Base-by-base conservation (phyloP, 2,888 invertebrate species). In the Zygaena filipendulae region DNA sequence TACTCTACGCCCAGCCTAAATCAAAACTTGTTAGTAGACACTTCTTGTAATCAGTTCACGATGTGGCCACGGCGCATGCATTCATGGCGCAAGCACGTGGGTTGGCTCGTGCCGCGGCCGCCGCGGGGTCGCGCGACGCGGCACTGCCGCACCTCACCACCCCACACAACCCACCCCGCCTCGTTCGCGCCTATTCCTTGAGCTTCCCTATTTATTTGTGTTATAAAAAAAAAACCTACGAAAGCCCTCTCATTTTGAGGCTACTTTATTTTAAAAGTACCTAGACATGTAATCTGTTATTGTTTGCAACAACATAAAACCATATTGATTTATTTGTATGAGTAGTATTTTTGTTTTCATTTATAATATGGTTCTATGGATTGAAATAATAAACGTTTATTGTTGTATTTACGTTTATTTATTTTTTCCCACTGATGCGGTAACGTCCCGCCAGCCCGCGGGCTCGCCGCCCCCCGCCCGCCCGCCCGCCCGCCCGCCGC, bases 371-470 rank as follows among this genome's bases (percentile, higher is more conserved):
- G 74, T 77, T 71, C 72, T 71, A 64, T 74, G 75, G 70, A 75
- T 71, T 75, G 67, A 75, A 75, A 75, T 77, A 75, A 75, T 77
- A 75, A 75, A 77, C 58, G 70, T 74, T 74, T 67, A 67, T 67
- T 75, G 72, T 74, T 75, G 74, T 75, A 75, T 61, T 60, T 63
- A 62, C 52, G 51, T 46, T 59, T 59, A 57, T 58, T 69, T 64
- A 64, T 67, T 54, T 59, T 57, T 35, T 33, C 38, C 44, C 33
- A 36, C 33, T 23, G 12, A 30, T 31, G 35, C 36, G 39, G 30
- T 30, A 27, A 40, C 38, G 35, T 11, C 23, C 32, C 30, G 25
- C 24, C 27, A 21, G 28, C 32, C 24, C 11, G 12, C 16, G 28
- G 42, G 25, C 39, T 24, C 30, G 35, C 37, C 27, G 36, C 33